phyloP scores from a whole-genome alignment of 1,140 invertebrate genomes.

The Heliconius nattereri region DNA sequence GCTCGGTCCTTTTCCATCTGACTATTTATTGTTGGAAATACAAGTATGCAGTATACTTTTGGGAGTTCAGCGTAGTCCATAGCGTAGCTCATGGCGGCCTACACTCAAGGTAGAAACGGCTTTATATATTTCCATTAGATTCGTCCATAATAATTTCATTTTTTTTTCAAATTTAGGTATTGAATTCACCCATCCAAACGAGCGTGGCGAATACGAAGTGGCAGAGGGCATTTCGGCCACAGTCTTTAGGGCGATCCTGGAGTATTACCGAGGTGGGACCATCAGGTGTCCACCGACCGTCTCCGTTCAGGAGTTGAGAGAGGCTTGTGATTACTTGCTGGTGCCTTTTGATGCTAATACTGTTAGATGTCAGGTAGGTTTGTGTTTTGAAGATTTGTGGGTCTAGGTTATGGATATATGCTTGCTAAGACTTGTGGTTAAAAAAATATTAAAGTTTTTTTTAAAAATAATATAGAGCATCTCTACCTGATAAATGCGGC shows the following conservation, averaged over 20 bases:
- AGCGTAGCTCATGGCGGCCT: too few species aligned
- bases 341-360: conserved; percentile 98
- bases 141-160: too few species aligned
- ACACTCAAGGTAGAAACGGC: too few species aligned
- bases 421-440: too few species aligned
- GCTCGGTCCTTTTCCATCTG: too few species aligned
- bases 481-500: neutral
- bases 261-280: conserved; percentile 95
- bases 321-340: conserved; percentile 99
- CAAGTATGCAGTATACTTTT: too few species aligned
- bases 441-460: too few species aligned
- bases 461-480: too few species aligned
- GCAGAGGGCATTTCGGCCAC: conserved; percentile 98
- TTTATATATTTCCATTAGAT: too few species aligned
- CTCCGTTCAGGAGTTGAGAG: conserved; percentile 92
- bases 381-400: neutral
- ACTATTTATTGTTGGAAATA: too few species aligned
- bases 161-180: conserved; percentile 70
- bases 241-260: conserved; percentile 97
- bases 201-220: conserved; percentile 97
- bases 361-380: conserved; percentile 89
- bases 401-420: too few species aligned
- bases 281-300: conserved; percentile 91
- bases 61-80: too few species aligned
- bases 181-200: conserved; percentile 96